Base-by-base conservation (phyloP, 2,888 invertebrate species). In the Argyra leucocephala region DNA sequence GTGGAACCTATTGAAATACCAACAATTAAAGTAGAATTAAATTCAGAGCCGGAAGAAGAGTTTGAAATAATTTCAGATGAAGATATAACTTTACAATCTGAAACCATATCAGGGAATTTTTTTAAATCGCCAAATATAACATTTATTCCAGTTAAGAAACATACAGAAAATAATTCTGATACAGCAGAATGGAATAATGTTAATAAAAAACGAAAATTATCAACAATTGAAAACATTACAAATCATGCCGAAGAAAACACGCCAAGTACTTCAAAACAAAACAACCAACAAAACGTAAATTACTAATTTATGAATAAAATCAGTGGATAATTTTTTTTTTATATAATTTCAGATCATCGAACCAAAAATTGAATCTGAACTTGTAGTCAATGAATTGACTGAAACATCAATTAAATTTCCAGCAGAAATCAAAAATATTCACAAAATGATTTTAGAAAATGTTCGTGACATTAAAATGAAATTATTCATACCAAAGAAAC, bases 391-490 rank as follows among this genome's bases (percentile, higher is more conserved):
- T 15, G 48, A n/a, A n/a, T 48, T 18, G 1, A 48, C 12, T 48
- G 48, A 48, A 18, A 18, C 48, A 18, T 1, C 15, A 10, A 9
- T 48, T 12, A 15, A 48, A n/a, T n/a, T 48, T 48, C n/a, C n/a
- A 48, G 1, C 48, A 1, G 18, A 48, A 12, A 48, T n/a, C 5
- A 48, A 6, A 48, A 48, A 48, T 48, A 48, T n/a, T 5, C 48
- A 48, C 15, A 48, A 48, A 48, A 48, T 48, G 48, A 48, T 48
- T 48, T 48, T 48, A 48, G 48, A 48, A 48, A 48, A 48, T 48
- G 48, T 48, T 48, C 48, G 48, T 5, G 48, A 48, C 15, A 48
- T 48, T 48, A 48, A 48, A 48, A 48, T 48, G 48, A 48, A 48
- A 48, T 48, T 48, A 48, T 18, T 48, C 5, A 48, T 48, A n/a